These are phyloP conservation scores for Mormyrus lacerda DNA, from an alignment of 2,113 vertebrate genomes.

Conservation along the genomic window DNA sequence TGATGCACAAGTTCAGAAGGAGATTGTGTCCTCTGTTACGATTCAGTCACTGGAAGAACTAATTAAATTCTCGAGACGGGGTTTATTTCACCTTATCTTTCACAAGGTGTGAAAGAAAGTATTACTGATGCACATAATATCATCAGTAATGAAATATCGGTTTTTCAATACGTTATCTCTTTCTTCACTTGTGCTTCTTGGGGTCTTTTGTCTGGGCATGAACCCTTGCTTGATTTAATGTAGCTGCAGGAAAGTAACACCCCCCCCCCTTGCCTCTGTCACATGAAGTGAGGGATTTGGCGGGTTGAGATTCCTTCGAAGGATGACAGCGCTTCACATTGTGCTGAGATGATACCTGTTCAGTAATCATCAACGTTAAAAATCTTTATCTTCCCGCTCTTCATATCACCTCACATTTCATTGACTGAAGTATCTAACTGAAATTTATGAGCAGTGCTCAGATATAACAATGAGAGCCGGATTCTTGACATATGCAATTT, in stretches of 20 bases:
- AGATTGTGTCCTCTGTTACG: neutral
- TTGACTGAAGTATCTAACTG: neutral
- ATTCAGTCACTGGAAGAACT: constrained; percentile 7
- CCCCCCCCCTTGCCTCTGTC: neutral
- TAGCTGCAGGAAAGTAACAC: neutral
- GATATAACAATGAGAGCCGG: neutral
- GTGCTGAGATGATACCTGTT: neutral
- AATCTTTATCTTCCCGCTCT: neutral
- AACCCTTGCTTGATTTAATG: neutral
- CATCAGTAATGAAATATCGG: neutral
- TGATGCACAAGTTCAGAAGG: neutral
- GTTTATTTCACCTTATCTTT: constrained; percentile 2
- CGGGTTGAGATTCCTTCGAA: neutral
- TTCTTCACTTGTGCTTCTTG: neutral
- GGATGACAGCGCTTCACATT: neutral
- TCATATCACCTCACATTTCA: neutral
- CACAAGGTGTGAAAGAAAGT: constrained; percentile 6
- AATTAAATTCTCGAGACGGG: neutral
- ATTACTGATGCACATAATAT: neutral
- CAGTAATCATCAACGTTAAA: neutral
- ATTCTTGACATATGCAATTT: neutral
- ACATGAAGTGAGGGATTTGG: neutral
- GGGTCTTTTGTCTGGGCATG: neutral
- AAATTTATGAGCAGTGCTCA: neutral
- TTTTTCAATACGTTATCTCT: neutral